A percentile compares a stretch with the other conserved stretches of the same genome.
These are phyloP conservation scores for Conchocele bisecta DNA, from an alignment of 2,888 invertebrate genomes.

Conservation along the genomic window DNA sequence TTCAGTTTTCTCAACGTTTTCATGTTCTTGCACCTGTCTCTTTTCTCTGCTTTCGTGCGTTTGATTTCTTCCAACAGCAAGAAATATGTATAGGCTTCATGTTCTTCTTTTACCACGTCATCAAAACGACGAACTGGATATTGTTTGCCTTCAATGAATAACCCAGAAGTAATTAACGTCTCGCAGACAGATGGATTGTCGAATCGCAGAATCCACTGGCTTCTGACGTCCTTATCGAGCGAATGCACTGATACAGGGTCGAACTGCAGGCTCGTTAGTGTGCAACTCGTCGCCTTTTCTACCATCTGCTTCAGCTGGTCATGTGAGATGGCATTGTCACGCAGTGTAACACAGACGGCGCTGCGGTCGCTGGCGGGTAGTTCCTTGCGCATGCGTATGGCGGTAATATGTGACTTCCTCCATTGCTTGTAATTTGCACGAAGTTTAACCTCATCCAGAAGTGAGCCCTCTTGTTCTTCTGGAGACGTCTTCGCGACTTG, in stretches of 20 bases:
- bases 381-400: conserved; percentile 59
- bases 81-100: conserved; percentile 61
- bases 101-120: conserved; percentile 63
- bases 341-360: conserved; percentile 54
- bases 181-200: conserved; percentile 44
- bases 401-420: conserved; percentile 58
- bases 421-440: conserved; percentile 56
- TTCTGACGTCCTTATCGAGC: conserved; percentile 49
- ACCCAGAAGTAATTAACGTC: conserved; percentile 42
- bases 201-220: conserved; percentile 64
- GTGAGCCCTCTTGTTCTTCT: conserved; percentile 21
- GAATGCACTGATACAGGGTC: conserved; percentile 63
- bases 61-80: conserved; percentile 40
- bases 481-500: neutral
- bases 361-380: conserved; percentile 54
- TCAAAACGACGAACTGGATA: conserved; percentile 56
- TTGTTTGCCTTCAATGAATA: conserved; percentile 52
- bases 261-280: conserved; percentile 54
- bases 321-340: conserved; percentile 55
- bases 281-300: conserved; percentile 48
- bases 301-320: conserved; percentile 53
- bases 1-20: no score
- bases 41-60: no score
- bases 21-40: no score
- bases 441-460: conserved; percentile 54